Evolutionary conservation across 2,113 vertebrate species (phyloP), one percentile per base, ranked within the genome.

Genomic region (Sterrhoptilus dennistouni): DNA sequence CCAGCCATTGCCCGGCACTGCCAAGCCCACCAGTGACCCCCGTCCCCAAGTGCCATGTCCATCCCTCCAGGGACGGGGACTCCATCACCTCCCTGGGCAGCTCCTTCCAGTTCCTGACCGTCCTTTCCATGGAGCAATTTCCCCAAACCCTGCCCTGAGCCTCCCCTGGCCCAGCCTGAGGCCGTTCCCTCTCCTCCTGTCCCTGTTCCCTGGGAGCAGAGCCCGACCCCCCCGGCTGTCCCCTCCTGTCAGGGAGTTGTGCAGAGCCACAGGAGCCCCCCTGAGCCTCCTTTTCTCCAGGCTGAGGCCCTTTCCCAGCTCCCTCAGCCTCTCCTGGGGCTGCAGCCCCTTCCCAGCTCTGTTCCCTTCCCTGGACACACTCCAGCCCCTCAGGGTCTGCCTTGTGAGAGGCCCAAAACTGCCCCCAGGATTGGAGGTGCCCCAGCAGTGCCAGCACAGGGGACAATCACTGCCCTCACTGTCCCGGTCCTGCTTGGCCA

Each of bases 351-450:
- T 16, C 59, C 50, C 59, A 64, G 35, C 42, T 65, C 59, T 0
- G 0, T 44, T 74, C 44, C 59, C 36, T 60, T 0, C 36, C 8
- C n/a, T 53, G 52, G 10, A 45, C 36, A n/a, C 0, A 0, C 33
- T 60, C n/a, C 69, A 82, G 53, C 45, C 53, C 44, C 45, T 82
- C 78, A 8, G 8, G 29, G 13, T 59, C 15, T 45, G 4, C 2
- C 1, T 20, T 75, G 53, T 29, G 53, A 47, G n/a, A 8, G 13
- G 24, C 38, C 52, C 61, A 53, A 6, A 6, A 27, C 1, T 53
- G 29, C 0, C 4, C 38, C 3, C 38, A 40, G 70, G 16, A 31
- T 0, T 54, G 14, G 38, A 35, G n/a, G 29, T 60, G 61, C 13
- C 69, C 1, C 52, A 66, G 52, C 68, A 59, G 27, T 42, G 68